Base-by-base conservation (phyloP, 2,113 vertebrate species). In the Micronycteris hirsuta region DNA sequence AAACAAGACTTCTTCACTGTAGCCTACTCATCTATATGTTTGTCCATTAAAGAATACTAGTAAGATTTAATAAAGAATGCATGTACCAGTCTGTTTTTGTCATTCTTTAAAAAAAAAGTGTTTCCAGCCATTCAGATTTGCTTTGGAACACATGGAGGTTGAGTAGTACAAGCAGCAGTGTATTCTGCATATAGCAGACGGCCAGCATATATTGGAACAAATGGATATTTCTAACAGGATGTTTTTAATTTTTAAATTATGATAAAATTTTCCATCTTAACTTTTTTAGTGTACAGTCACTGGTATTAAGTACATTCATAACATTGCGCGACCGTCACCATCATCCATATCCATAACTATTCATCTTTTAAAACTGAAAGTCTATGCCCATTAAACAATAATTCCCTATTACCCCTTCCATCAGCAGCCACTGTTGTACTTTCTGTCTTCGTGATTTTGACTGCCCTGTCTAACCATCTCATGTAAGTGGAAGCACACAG, bases 41-140 rank as follows among this genome's bases (percentile, higher is more conserved):
- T 97, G 90, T 96, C 67, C 76, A 95, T 54, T 0, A 92, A 95
- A 87, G 28, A 92, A 89, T 88, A 43, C 7, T 87, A 97, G 90
- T 98, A 98, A 98, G 97, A 91, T 93, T 91, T 92, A 67, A 87
- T 94, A 96, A 97, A 93, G 84, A 89, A 94, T 86, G 0, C 0
- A 0, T 22, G 13, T 94, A 54, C 85, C 41, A 89, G 61, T 97
- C 41, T 96, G 24, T 70, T 94, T 93, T 93, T 97, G 28, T 97
- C 92, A 45, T 90, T 84, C 41, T 94, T 77, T 14, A 58, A 52
- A 82, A 63, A 61, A 73, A 61, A 33, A 24, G 5, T 38, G 3
- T 93, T 7, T 93, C 22, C 70, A 85, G 1, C 45, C 49, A 2
- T 47, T 71, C 38, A 83, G 47, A 77, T 80, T 93, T 88, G 43